These are phyloP conservation scores for Dynastes tityus DNA, from an alignment of 2,888 invertebrate genomes.

Conservation along the genomic window DNA sequence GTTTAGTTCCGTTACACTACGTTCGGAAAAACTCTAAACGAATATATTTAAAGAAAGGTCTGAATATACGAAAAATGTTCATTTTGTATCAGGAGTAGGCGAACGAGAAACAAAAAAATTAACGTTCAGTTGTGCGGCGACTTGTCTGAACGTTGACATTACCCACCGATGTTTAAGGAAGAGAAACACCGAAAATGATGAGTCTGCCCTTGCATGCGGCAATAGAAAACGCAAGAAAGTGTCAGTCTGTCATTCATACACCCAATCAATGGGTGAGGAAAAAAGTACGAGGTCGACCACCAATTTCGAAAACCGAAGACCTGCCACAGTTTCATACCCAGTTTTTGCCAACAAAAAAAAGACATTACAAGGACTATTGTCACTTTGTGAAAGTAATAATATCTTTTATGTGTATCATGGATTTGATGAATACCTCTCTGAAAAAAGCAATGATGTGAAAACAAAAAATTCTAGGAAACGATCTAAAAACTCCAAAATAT, in stretches of 20 bases:
- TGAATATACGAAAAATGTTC: constrained; percentile 45
- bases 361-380: background rate
- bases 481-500: too few relatives aligned
- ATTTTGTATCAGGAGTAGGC: background rate
- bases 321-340: background rate
- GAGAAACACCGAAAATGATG: too few relatives aligned
- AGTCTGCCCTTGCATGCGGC: too few relatives aligned
- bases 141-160: too few relatives aligned
- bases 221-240: too few relatives aligned
- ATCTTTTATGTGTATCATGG: background rate
- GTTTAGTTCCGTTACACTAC: constrained; percentile 40
- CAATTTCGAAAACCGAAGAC: too few relatives aligned
- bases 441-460: background rate
- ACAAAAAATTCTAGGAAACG: too few relatives aligned
- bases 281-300: too few relatives aligned
- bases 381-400: constrained; percentile 11
- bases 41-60: constrained; percentile 39
- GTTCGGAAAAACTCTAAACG: constrained; percentile 38
- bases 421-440: constrained; percentile 28
- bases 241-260: too few relatives aligned
- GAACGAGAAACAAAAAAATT: background rate
- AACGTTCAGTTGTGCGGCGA: too few relatives aligned
- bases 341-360: background rate
- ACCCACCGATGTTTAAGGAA: too few relatives aligned
- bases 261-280: background rate